These are phyloP conservation scores for Muscicapa adusta DNA, from an alignment of 2,113 vertebrate genomes.

Conservation along the genomic window DNA sequence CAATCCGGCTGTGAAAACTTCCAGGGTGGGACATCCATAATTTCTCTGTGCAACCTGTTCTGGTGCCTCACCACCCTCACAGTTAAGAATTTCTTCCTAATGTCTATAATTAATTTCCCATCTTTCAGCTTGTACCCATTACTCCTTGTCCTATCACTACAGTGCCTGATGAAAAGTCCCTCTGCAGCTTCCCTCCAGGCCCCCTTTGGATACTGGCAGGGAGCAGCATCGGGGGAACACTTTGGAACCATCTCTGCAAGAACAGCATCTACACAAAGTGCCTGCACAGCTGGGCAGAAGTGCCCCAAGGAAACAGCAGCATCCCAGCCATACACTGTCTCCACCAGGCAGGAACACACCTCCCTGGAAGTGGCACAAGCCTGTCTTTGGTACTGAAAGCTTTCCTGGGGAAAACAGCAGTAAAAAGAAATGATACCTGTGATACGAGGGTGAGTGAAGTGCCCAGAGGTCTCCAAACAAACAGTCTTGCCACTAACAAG, in stretches of 20 bases:
- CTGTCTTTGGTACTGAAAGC: neutral
- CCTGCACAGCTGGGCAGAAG: neutral
- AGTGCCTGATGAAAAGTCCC: neutral
- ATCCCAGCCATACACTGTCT: neutral
- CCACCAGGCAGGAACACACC: accelerated
- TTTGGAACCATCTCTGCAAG: neutral
- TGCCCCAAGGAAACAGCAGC: neutral
- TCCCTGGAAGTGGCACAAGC: neutral
- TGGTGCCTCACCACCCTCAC: neutral
- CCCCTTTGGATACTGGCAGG: neutral
- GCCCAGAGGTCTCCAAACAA: accelerated
- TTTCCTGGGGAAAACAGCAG: neutral
- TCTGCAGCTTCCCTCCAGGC: neutral
- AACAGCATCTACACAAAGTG: neutral
- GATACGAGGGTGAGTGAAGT: neutral
- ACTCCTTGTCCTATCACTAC: neutral
- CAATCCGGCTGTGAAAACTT: neutral
- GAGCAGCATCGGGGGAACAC: neutral
- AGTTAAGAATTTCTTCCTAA: neutral
- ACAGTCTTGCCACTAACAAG: neutral
- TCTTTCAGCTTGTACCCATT: neutral
- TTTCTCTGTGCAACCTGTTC: neutral
- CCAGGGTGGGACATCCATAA: neutral
- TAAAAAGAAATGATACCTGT: neutral
- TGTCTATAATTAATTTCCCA: too few species aligned